These are phyloP conservation scores for Diplosoma virens DNA, from an alignment of 23 tunicate species.

Conservation along the genomic window DNA sequence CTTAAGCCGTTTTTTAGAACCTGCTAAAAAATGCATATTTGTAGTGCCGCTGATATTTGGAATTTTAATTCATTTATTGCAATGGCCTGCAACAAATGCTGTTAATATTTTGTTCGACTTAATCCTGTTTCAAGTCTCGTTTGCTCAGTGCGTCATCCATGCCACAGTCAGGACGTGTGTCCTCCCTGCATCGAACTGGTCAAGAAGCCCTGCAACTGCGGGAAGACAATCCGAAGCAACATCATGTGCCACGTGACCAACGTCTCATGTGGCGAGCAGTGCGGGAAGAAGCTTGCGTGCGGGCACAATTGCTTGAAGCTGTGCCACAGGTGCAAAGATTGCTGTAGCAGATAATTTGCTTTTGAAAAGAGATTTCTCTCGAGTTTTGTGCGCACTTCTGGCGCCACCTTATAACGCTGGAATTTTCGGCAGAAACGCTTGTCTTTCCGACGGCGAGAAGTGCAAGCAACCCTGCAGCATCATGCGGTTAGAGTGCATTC, in stretches of 20 bases:
- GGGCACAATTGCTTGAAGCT: constrained; percentile 74
- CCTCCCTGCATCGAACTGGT: constrained; percentile 94
- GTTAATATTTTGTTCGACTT: not conserved
- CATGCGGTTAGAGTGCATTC: constrained; percentile 74
- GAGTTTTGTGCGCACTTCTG: not conserved
- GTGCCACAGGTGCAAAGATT: constrained; percentile 62
- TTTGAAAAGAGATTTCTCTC: not conserved
- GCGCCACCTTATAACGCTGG: not conserved
- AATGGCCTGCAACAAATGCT: not conserved
- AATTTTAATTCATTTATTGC: not conserved
- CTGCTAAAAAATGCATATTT: no score
- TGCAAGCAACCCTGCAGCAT: constrained; percentile 84
- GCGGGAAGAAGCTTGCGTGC: constrained; percentile 66
- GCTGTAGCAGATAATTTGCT: not conserved
- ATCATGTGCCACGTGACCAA: constrained; percentile 83
- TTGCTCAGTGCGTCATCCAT: constrained; percentile 78
- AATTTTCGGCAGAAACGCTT: constrained; percentile 30
- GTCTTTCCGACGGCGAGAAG: constrained; percentile 42
- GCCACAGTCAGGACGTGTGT: constrained; percentile 88
- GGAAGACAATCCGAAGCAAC: constrained; percentile 66
- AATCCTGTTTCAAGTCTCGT: not conserved
- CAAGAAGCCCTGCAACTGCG: constrained; percentile 91
- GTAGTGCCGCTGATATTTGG: no score
- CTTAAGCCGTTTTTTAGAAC: no score
- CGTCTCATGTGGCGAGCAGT: constrained; percentile 90